A percentile compares a stretch with the other conserved stretches of the same genome.
phyloP scores from a whole-genome alignment of 2,888 invertebrate species.

The Eupithecia vulgata region DNA sequence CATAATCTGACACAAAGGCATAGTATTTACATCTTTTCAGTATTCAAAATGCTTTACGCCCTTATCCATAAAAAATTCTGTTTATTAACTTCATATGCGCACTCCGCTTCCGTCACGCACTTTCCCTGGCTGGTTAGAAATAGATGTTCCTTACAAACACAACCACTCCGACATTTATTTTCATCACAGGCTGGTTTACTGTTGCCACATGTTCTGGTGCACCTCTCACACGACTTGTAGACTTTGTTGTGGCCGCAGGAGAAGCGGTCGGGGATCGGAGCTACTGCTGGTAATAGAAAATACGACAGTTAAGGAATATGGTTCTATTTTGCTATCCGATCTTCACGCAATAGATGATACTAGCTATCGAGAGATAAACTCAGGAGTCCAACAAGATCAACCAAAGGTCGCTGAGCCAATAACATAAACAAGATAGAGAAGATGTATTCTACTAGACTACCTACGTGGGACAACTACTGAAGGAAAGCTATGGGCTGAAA shows the following conservation, averaged over 20 bases:
- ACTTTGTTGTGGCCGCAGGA: slow-evolving; percentile 58
- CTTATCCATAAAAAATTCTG: neutral
- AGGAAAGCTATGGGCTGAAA: too few species aligned
- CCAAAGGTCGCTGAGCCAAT: neutral
- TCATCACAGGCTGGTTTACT: slow-evolving; percentile 54
- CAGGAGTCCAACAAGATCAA: neutral
- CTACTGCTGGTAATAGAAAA: slow-evolving; percentile 41
- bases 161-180: slow-evolving; percentile 56
- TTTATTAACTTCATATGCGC: slow-evolving; percentile 31
- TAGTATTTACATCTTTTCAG: neutral
- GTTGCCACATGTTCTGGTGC: slow-evolving; percentile 53
- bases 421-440: too few species aligned
- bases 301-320: neutral
- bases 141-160: slow-evolving; percentile 64
- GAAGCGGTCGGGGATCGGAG: slow-evolving; percentile 48
- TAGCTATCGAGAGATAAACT: neutral
- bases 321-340: neutral
- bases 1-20: too few species aligned
- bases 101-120: slow-evolving; percentile 60
- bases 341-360: neutral
- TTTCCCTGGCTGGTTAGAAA: slow-evolving; percentile 57
- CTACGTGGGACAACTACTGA: too few species aligned
- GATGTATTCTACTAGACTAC: too few species aligned
- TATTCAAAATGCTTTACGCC: neutral
- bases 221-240: slow-evolving; percentile 60